Percentiles rank a stretch among this genome's conserved stretches.
Conservation (phyloP, 2,797 vertebrate species). For the Microctenopoma steveboyesi region DNA sequence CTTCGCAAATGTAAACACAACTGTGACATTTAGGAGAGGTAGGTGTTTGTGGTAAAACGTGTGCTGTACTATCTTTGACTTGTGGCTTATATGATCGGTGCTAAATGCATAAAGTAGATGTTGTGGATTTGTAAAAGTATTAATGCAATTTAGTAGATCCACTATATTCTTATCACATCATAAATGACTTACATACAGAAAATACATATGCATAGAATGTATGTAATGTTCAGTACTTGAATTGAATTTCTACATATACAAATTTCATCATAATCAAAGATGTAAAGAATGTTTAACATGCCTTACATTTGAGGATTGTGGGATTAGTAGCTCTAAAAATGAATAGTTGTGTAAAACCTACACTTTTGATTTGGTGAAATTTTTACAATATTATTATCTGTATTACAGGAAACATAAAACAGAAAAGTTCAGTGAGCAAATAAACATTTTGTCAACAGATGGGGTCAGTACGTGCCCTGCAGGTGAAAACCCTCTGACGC, state of each 20-base stretch:
- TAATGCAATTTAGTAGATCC: not conserved
- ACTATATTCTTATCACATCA: too few species aligned
- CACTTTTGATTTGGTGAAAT: too few species aligned
- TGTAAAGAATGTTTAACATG: too few species aligned
- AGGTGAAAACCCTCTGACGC: not conserved
- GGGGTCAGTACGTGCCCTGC: conserved; percentile 12
- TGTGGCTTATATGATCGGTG: not conserved
- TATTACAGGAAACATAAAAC: too few species aligned
- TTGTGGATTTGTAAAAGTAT: not conserved
- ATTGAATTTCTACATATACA: not conserved
- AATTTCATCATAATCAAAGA: too few species aligned
- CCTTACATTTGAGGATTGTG: too few species aligned
- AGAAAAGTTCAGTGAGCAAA: not conserved
- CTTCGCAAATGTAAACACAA: too few species aligned
- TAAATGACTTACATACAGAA: not conserved
- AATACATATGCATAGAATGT: too few species aligned
- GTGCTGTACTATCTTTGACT: rapidly evolving
- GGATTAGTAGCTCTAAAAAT: too few species aligned
- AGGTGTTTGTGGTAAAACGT: not conserved
- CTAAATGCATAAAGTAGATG: not conserved
- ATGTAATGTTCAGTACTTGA: not conserved
- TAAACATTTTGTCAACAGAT: conserved; percentile 46
- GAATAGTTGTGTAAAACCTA: too few species aligned
- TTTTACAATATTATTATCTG: too few species aligned
- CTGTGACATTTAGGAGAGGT: conserved; percentile 2